Evolutionary conservation across 2,113 vertebrate genomes (phyloP), one percentile per base, ranked within the genome.

Genomic region (Lasiurus borealis): DNA sequence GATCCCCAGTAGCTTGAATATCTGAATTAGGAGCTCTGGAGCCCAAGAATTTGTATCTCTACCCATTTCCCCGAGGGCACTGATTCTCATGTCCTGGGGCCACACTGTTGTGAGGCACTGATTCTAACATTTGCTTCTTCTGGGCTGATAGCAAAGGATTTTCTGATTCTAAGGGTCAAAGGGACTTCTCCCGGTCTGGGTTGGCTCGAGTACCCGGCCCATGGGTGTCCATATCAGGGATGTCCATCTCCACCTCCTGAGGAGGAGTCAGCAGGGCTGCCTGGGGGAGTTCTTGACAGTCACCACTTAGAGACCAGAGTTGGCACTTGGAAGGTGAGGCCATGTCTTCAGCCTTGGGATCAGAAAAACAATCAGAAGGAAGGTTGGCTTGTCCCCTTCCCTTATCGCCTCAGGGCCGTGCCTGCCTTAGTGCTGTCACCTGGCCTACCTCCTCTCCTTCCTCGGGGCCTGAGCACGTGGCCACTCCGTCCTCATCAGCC

Each of bases 221-320:
- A 78, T 85, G 92, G 31, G 91, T 76, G 48, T 98, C 97, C 85
- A 95, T 59, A 0, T 97, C 97, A 16, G 95, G 66, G 46, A 48
- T 75, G n/a, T 97, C 98, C 4, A 57, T 76, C 16, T 98, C 97
- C 2, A 85, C 88, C 54, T 98, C 97, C 88, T 98, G 98, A 18
- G 96, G 96, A 34, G 98, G 97, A 5, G 97, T 98, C 57, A 98
- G 91, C 78, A 97, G 96, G 59, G 96, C 95, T 14, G 91, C 89
- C 77, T 96, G 97, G 1, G 93, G 96, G 89, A 98, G 98, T 68
- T 98, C 99, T 94, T 98, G 98, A 80, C 98, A 98, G 95, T 95
- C 87, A 69, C 96, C 34, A 11, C 97, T 98, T 44, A 94, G 96
- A 29, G 93, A 44, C 96, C 93, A 96, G 75, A 95, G 88, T 54